Percentiles rank a stretch among this genome's conserved stretches.
These are phyloP conservation scores for Riparia riparia DNA, from an alignment of 2,113 vertebrate species.

Conservation along the genomic window DNA sequence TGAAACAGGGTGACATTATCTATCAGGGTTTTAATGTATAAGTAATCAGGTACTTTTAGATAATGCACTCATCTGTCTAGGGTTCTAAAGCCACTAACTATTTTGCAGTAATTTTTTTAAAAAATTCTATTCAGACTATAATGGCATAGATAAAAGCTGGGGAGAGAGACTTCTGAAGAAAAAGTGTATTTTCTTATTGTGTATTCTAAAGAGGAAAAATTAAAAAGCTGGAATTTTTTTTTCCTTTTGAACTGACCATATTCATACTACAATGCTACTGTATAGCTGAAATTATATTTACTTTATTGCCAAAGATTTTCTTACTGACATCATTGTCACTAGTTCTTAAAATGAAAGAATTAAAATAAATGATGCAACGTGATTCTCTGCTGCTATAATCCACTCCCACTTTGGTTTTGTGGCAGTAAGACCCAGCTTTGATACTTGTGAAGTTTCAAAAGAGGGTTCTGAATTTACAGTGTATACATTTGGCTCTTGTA, in stretches of 20 bases:
- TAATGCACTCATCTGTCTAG: background rate
- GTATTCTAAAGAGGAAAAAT: background rate
- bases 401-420: background rate
- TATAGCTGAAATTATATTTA: conserved; percentile 20
- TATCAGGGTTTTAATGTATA: background rate
- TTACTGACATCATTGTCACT: conserved; percentile 65
- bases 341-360: conserved; percentile 61
- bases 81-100: background rate
- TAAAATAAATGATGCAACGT: conserved; percentile 71
- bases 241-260: background rate
- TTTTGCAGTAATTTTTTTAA: background rate
- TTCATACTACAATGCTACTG: background rate
- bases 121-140: background rate
- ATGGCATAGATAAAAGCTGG: background rate
- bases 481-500: background rate
- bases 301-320: background rate
- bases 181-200: background rate
- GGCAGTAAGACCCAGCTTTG: background rate
- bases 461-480: background rate
- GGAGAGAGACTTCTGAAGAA: background rate
- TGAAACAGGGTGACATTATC: background rate
- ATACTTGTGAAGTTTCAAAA: background rate
- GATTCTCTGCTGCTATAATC: conserved; percentile 57
- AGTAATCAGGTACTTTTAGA: background rate
- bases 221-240: background rate